Evolutionary conservation across 2,113 vertebrate genomes (phyloP).

Genomic region (Cottus gobio): DNA sequence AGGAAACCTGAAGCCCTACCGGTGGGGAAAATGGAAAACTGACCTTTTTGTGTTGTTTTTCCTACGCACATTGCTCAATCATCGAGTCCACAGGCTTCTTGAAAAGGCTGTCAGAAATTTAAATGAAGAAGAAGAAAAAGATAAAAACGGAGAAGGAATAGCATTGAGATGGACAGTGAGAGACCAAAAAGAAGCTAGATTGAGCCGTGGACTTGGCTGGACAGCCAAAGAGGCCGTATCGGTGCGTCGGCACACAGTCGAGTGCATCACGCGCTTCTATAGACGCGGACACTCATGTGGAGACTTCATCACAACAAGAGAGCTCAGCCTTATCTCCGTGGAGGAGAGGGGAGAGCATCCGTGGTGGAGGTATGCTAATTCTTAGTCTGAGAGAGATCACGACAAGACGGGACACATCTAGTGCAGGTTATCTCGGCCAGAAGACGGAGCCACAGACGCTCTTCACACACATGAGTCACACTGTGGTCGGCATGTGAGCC

Average conservation of each 20-base stretch:
- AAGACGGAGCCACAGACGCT: conserved; percentile 2
- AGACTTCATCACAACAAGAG: conserved; percentile 9
- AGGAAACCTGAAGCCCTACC: conserved; percentile 28
- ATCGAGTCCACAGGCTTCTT: conserved; percentile 44
- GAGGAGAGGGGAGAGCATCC: background rate
- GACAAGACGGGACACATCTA: background rate
- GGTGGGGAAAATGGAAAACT: conserved; percentile 39
- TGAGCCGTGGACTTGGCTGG: conserved; percentile 35
- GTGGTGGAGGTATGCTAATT: conserved; percentile 1
- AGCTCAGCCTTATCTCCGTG: background rate
- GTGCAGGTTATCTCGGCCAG: conserved; percentile 3
- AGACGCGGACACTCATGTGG: background rate
- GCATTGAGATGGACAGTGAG: background rate
- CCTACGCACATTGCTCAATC: conserved; percentile 26
- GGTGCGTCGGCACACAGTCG: background rate
- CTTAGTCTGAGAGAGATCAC: background rate
- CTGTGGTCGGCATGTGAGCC: conserved; percentile 33
- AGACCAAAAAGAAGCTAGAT: conserved; percentile 2
- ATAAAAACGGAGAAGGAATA: too few species aligned
- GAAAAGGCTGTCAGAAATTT: conserved; percentile 59
- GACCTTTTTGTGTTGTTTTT: conserved; percentile 57
- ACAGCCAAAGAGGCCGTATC: conserved; percentile 18
- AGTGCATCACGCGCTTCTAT: conserved; percentile 1
- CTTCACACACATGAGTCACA: conserved; percentile 29
- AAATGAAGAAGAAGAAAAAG: too few species aligned